Evolutionary conservation across 2,113 vertebrate genomes (phyloP), one percentile per base, ranked within the genome.

Genomic region (Ranitomeya variabilis): DNA sequence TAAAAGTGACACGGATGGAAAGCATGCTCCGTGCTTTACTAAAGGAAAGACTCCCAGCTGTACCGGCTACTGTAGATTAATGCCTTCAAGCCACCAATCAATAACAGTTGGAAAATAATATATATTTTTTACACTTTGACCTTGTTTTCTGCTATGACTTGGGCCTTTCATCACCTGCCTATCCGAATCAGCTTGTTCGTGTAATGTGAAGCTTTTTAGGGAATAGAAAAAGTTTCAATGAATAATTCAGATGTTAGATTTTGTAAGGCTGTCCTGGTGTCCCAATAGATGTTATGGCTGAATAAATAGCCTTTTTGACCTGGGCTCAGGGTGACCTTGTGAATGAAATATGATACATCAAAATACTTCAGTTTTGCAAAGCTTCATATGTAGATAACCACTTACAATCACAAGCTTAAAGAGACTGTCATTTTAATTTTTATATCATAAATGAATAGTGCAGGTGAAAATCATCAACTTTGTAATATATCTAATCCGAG

Each of bases 191-290:
- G 82, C 74, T 85, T 89, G 87, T 79, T 85, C 80, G 11, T 79
- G 60, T 85, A 89, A 89, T 89, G 87, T 67, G 37, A 85, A 52
- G 87, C 81, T 84, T 89, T 89, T 89, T 85, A 85, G 82, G 87
- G 87, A 89, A 89, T 89, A 89, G 87, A 79, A 85, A 76, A 89
- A 89, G 73, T 85, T 85, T 69, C 60, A 79, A 89, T 89, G 82
- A 84, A 89, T 89, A 79, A 89, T 89, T 89, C 87, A 89, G 73
- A 89, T 83, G 81, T 78, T 69, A 89, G 85, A 85, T 85, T 89
- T 89, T 89, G 81, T 84, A 73, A 79, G 81, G 80, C 82, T 89
- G 60, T 85, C 87, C 82, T 85, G 55, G 74, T 66, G 73, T 89
- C 87, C 81, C 87, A 89, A 78, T 66, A 55, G 87, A 60, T 73